Conservation (phyloP, 2,888 invertebrate species). For the Mactromeris polynyma region DNA sequence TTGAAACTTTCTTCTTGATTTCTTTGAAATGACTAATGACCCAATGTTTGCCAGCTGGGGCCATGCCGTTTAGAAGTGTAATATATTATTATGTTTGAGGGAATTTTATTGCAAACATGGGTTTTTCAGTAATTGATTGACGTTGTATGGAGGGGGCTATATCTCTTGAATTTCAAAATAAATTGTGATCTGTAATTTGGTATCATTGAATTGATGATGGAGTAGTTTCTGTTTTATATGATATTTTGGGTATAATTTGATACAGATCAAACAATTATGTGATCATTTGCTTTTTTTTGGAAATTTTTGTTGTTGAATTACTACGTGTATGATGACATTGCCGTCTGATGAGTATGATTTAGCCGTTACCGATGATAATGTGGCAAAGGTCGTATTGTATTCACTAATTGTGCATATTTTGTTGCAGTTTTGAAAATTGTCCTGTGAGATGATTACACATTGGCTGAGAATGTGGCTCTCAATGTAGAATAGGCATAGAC, state of each 20-base stretch:
- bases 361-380: not conserved
- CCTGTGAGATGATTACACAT: too few relatives aligned
- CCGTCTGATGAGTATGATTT: not conserved
- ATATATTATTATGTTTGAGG: not conserved
- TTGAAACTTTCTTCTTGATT: not conserved
- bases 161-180: not conserved
- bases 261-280: not conserved
- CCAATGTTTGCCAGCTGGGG: constrained; percentile 23
- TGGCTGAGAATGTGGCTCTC: too few relatives aligned
- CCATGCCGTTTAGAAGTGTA: not conserved
- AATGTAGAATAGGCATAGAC: too few relatives aligned
- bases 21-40: constrained; percentile 3
- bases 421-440: too few relatives aligned
- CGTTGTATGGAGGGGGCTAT: not conserved
- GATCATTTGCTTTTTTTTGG: not conserved
- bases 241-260: not conserved
- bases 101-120: not conserved
- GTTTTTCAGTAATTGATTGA: not conserved
- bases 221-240: not conserved
- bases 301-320: not conserved
- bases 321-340: not conserved
- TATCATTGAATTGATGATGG: not conserved
- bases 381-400: not conserved
- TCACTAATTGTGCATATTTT: too few relatives aligned
- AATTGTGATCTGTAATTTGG: not conserved